Evolutionary conservation across 2,888 invertebrate genomes (phyloP), one percentile per base, ranked within the genome.

Genomic region (Hyposoter dolosus): DNA sequence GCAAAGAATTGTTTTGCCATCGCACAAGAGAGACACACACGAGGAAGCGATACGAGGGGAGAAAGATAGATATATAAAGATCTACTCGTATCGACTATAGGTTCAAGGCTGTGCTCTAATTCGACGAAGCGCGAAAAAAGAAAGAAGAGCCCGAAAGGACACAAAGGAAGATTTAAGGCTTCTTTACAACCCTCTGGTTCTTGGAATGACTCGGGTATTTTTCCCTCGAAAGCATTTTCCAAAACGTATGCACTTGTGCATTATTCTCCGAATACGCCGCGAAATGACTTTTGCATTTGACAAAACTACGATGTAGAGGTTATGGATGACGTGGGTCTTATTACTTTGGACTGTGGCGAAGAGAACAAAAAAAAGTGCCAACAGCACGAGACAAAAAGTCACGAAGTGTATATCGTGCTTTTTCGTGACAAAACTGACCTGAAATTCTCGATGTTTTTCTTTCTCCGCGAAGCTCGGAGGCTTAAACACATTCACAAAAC

Each of bases 31-130:
- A 56, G 47, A 66, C 15, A 47, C 15, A 60, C 66, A 66, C 50
- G 66, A 43, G 50, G 40, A 77, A 66, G 68, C 40, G 40, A 68
- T 68, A 53, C n/a, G 66, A 74, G 32, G 32, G 43, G 50, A 65
- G 53, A 17, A n/a, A 28, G 35, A 79, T 15, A 74, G 28, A 65
- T 50, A 53, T 50, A 56, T 63, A 76, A 68, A 47, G 65, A 53
- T 40, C 32, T 60, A 76, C 60, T 28, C 19, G 35, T 71, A 77
- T 66, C 71, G 43, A 77, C 71, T 76, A 12, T 63, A 66, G 72
- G 83, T 86, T 86, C 83, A 86, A 81, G 83, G 83, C 83, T 81
- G 74, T 69, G 83, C 63, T 81, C 83, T 47, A 78, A 86, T 86
- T 86, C 74, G 66, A 77, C 53, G 35, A 72, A 81, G 72, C 81